Conservation (phyloP, 2,888 invertebrate species). For the Yponomeuta malinellus region DNA sequence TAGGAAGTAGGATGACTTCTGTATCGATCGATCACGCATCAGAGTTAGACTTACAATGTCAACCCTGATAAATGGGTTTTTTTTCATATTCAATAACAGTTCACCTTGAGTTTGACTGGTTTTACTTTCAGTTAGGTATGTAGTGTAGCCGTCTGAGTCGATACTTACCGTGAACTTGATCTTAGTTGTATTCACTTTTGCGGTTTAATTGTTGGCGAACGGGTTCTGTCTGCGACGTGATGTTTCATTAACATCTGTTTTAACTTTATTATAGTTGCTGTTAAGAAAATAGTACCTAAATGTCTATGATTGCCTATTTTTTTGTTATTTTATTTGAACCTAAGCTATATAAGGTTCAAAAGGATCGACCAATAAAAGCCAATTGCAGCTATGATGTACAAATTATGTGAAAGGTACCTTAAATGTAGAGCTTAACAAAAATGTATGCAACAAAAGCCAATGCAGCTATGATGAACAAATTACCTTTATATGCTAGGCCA, state of each 20-base stretch:
- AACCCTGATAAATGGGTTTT: background rate
- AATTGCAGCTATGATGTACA: background rate
- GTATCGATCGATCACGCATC: background rate
- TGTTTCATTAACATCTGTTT: slow-evolving; percentile 5
- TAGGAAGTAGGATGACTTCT: too few species aligned
- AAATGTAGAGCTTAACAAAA: background rate
- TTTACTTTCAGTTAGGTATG: background rate
- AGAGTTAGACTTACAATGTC: background rate
- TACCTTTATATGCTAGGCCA: background rate
- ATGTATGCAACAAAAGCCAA: background rate
- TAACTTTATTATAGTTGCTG: slow-evolving; percentile 20
- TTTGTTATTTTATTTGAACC: background rate
- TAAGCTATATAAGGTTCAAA: background rate
- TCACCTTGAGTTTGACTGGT: background rate
- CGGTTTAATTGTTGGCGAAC: background rate
- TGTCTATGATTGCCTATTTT: too few species aligned
- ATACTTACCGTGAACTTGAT: background rate
- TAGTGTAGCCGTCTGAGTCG: background rate
- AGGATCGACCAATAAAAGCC: background rate
- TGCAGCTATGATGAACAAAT: background rate
- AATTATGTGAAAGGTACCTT: background rate
- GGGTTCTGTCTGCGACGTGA: slow-evolving; percentile 18
- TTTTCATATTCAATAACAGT: background rate
- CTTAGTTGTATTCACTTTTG: background rate
- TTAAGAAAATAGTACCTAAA: background rate